A percentile compares a stretch with the other conserved stretches of the same genome.
These are phyloP conservation scores for Heteronetta atricapilla DNA, from an alignment of 2,113 vertebrate species.

Conservation along the genomic window DNA sequence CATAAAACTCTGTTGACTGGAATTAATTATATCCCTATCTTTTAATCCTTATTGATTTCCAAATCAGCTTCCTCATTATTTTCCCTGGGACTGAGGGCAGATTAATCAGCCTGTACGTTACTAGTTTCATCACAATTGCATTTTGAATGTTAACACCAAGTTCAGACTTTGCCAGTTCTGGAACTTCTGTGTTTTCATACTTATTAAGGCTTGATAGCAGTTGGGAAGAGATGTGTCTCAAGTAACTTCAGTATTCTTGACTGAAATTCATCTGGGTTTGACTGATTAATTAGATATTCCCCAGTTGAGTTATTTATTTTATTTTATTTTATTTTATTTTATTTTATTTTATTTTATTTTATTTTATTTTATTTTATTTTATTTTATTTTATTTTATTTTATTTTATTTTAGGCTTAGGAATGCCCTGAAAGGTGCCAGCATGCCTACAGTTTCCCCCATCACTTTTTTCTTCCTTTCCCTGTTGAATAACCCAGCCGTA, in stretches of 20 bases:
- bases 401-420: background rate
- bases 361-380: background rate
- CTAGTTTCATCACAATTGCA: background rate
- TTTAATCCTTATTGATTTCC: constrained; percentile 40
- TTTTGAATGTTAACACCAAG: background rate
- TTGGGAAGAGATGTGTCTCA: background rate
- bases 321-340: background rate
- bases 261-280: background rate
- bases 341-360: background rate
- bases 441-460: background rate
- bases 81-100: background rate
- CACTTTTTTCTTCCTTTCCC: background rate
- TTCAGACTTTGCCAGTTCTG: background rate
- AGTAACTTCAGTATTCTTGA: background rate
- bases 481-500: rapidly evolving
- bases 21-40: constrained; percentile 30
- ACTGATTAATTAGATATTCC: background rate
- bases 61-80: constrained; percentile 14
- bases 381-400: too few relatives aligned
- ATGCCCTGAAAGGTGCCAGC: background rate
- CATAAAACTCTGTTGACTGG: background rate
- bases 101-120: background rate
- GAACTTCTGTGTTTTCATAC: background rate
- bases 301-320: too few relatives aligned
- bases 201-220: background rate